phyloP scores from a whole-genome alignment of 2,797 vertebrate genomes.

The Enteromius unitaeniatus region DNA sequence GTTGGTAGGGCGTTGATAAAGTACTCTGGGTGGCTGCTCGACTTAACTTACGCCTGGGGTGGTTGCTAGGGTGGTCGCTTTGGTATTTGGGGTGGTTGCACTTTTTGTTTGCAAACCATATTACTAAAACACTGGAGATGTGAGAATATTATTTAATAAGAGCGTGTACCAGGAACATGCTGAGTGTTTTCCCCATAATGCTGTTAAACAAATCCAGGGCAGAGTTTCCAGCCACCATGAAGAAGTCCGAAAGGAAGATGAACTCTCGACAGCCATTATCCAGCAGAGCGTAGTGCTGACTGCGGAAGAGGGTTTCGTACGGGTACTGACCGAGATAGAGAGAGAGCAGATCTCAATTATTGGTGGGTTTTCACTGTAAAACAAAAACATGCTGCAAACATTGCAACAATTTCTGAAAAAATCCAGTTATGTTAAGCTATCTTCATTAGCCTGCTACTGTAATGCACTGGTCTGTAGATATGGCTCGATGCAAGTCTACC shows the following conservation, averaged over 20 bases:
- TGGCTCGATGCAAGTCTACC: not conserved
- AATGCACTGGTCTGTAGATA: not conserved
- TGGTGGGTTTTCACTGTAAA: not conserved
- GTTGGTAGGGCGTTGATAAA: no score
- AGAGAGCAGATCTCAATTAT: not conserved
- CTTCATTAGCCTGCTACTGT: not conserved
- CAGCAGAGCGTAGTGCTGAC: constrained; percentile 92
- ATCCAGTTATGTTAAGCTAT: not conserved
- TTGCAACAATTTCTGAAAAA: not conserved
- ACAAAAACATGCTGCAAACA: not conserved
- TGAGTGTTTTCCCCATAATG: constrained; percentile 90
- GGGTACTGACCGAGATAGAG: constrained; percentile 79
- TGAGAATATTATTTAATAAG: not conserved
- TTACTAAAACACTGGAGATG: not conserved
- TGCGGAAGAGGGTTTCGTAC: constrained; percentile 91
- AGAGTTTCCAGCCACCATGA: constrained; percentile 84
- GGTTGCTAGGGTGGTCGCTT: no score
- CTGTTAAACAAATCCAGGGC: constrained; percentile 90
- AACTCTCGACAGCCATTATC: constrained; percentile 92
- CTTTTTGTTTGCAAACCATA: not conserved
- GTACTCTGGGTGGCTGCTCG: no score
- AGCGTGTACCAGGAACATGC: constrained; percentile 85
- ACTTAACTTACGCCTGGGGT: no score
- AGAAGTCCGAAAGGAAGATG: constrained; percentile 92
- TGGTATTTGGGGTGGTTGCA: not conserved